phyloP scores from a whole-genome alignment of 2,888 invertebrate species.

The Loripinus fragilis region DNA sequence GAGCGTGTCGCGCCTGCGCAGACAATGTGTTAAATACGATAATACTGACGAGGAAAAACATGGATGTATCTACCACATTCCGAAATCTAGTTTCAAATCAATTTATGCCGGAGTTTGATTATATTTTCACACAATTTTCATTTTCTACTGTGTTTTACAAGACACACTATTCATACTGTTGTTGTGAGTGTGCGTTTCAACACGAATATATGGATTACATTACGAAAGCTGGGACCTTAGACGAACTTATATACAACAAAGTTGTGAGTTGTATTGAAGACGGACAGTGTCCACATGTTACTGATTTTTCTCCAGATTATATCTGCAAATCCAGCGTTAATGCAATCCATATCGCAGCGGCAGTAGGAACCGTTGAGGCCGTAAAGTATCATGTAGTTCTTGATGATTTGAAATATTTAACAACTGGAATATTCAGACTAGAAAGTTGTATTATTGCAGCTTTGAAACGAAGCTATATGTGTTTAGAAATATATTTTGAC shows the following conservation, averaged over 20 bases:
- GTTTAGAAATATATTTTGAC: background rate
- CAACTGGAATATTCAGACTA: background rate
- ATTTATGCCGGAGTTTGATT: background rate
- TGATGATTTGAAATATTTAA: background rate
- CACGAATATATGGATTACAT: slow-evolving; percentile 5
- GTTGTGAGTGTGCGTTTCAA: background rate
- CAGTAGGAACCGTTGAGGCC: background rate
- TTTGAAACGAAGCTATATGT: background rate
- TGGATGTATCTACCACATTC: background rate
- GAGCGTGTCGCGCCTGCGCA: too few species aligned
- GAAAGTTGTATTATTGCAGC: background rate
- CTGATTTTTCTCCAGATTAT: background rate
- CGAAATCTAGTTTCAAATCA: background rate
- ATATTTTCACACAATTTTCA: background rate
- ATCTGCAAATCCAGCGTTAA: background rate
- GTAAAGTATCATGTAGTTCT: background rate
- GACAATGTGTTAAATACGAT: too few species aligned
- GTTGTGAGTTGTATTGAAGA: background rate
- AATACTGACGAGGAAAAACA: too few species aligned
- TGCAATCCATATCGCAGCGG: slow-evolving; percentile 4
- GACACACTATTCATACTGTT: slow-evolving; percentile 11
- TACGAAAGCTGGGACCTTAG: background rate
- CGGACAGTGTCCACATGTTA: background rate
- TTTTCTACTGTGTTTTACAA: background rate
- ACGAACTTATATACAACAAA: background rate